Evolutionary conservation across 2,888 invertebrate species (phyloP), one percentile per base, ranked within the genome.

Genomic region (Sialis lutaria): DNA sequence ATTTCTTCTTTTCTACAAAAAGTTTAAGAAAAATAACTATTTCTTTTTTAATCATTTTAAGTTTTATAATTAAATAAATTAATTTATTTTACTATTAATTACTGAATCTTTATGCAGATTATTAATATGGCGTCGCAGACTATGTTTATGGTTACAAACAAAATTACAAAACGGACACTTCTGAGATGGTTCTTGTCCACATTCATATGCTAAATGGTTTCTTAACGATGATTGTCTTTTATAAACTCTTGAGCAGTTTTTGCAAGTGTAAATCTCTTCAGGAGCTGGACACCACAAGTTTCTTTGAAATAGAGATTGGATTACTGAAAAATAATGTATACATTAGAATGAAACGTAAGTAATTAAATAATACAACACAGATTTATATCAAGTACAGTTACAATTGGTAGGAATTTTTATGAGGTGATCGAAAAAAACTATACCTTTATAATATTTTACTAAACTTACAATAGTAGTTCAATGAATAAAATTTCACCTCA

Each of bases 21-120:
- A 4, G 4, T 2, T 22, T 22, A 22, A 22, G 4, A 22, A 22
- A 22, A 22, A 22, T 22, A 22, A 22, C 68, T 57, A 67, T 68
- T 63, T 68, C 68, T 51, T 67, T 67, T 64, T 69, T 69, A 68
- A 69, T 68, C 53, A 69, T 67, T n/a, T 30, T 31, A 31, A 7
- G 10, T 42, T 30, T 22, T 30, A 42, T 33, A 44, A 44, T 33
- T 12, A 44, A 42, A n/a, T 13, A 22, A 6, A 6, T 13, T 13
- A 22, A 22, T 42, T 31, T 40, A 40, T 42, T 42, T 42, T 42
- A 6, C 6, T 4, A 42, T 22, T 30, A 6, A 30, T 8, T n/a
- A 30, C 13, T 22, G 8, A 48, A 30, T 50, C 47, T 6, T 50
- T 47, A 50, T 57, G 57, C 40, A 50, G 52, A 49, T 60, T 58